Evolutionary conservation across 2,113 vertebrate genomes (phyloP).

Genomic region (Onychorhynchus coronatus): DNA sequence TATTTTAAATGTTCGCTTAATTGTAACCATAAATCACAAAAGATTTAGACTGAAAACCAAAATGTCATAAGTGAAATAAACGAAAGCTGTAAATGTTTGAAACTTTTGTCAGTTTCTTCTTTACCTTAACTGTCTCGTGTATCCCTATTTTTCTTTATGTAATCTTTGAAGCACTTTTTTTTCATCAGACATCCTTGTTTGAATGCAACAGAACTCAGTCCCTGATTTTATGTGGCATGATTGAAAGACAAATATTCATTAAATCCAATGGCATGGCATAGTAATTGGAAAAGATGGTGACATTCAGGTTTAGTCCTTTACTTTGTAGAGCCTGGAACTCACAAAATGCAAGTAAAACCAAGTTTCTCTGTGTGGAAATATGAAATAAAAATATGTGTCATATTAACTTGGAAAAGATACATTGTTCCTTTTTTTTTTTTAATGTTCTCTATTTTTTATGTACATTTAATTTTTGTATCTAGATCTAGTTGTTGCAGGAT

Average conservation of each 20-base stretch:
- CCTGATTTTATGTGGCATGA: background rate
- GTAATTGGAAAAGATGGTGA: background rate
- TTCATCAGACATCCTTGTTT: background rate
- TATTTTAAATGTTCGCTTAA: background rate
- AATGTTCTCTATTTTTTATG: background rate
- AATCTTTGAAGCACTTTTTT: background rate
- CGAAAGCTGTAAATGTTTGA: background rate
- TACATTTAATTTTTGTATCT: background rate
- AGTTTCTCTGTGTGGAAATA: background rate
- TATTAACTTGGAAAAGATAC: background rate
- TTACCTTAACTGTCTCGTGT: background rate
- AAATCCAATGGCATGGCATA: background rate
- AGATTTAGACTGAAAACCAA: background rate
- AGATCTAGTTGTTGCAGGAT: background rate
- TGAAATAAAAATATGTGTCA: background rate
- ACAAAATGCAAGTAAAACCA: background rate
- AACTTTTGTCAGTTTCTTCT: background rate
- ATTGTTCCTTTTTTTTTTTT: background rate
- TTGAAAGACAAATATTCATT: background rate
- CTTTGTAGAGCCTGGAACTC: background rate
- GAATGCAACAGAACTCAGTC: background rate
- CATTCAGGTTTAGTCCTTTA: background rate
- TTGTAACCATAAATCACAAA: background rate
- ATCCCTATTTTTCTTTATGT: background rate
- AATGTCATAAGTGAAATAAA: background rate